These are phyloP conservation scores for Drosophila cardini DNA, from an alignment of 1,140 invertebrate genomes.

Conservation along the genomic window DNA sequence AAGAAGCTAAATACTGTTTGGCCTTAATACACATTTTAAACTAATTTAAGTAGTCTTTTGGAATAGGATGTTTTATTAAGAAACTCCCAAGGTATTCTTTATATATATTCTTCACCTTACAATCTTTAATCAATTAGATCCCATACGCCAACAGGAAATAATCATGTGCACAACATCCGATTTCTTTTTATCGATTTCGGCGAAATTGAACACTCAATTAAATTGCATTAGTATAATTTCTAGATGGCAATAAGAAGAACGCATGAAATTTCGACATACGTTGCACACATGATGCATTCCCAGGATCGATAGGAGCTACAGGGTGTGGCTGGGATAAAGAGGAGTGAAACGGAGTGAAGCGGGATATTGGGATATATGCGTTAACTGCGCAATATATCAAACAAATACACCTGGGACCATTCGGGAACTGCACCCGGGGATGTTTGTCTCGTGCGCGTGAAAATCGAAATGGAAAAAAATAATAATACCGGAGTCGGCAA, in stretches of 20 bases:
- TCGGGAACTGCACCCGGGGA: slow-evolving; percentile 46
- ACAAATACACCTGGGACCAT: slow-evolving; percentile 77
- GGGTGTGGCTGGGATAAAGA: too few species aligned
- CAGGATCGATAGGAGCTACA: slow-evolving; percentile 33
- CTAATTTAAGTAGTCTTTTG: too few species aligned
- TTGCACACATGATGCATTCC: slow-evolving; percentile 76
- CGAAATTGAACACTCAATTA: slow-evolving; percentile 61
- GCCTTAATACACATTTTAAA: too few species aligned
- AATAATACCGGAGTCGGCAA: slow-evolving; percentile 11
- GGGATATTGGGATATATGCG: slow-evolving; percentile 40
- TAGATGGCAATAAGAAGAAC: slow-evolving; percentile 36
- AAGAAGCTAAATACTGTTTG: too few species aligned
- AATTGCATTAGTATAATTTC: slow-evolving; percentile 71
- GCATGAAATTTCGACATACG: slow-evolving; percentile 70
- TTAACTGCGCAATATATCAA: slow-evolving; percentile 81
- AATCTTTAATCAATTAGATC: background rate
- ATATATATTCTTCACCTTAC: too few species aligned
- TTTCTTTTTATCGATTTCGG: background rate
- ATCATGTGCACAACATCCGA: background rate
- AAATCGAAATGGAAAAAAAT: slow-evolving; percentile 50
- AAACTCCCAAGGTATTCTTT: too few species aligned
- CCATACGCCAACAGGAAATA: background rate
- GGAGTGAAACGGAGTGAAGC: too few species aligned
- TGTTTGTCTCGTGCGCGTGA: slow-evolving; percentile 58
- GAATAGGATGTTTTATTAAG: too few species aligned